Evolutionary conservation across 2,888 invertebrate species (phyloP), one percentile per base, ranked within the genome.

Genomic region (Strigamia transsilvanica): DNA sequence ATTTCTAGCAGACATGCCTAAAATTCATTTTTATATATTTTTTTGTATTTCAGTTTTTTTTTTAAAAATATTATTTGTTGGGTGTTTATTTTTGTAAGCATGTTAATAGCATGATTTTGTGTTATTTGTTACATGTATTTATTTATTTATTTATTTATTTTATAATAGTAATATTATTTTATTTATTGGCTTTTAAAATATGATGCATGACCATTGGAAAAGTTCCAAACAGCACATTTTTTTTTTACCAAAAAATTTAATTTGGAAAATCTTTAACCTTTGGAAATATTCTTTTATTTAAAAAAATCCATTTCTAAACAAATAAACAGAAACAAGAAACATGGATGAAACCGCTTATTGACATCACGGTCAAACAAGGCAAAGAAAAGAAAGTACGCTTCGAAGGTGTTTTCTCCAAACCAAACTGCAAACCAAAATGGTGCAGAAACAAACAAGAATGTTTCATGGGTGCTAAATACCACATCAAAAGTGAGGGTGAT

Each of bases 341-440:
- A 84, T 99, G 97, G 93, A 91, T 97, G 88, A 96, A 95, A 89
- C 97, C 97, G 84, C 91, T 99, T 87, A 93, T 97, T 86, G 98
- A 99, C 90, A 94, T 95, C 90, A 94, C 94, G 88, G 95, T 95
- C 85, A 94, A 96, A 89, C 95, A 99, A 92, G 95, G 98, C 86
- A 97, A 97, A 89, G 98, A 98, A 89, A 97, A 97, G 89, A 95
- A 96, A 89, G 95, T 96, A 85, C 91, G 92, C 61, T 97, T 99
- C 87, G 96, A 96, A 88, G 96, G 95, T 84, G 94, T 94, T 87
- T 99, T 99, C 90, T 95, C 97, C 84, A 99, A 98, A 90, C 93
- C 97, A n/a, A 97, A 98, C 88, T 91, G 93, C 87, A 96, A 96
- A 88, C 94, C 96, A 10, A 87, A 81, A 51, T 89, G 89, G 89